A percentile compares a stretch with the other conserved stretches of the same genome.
phyloP scores from a whole-genome alignment of 1,140 invertebrate genomes.

The Brachionus manjavacas region DNA sequence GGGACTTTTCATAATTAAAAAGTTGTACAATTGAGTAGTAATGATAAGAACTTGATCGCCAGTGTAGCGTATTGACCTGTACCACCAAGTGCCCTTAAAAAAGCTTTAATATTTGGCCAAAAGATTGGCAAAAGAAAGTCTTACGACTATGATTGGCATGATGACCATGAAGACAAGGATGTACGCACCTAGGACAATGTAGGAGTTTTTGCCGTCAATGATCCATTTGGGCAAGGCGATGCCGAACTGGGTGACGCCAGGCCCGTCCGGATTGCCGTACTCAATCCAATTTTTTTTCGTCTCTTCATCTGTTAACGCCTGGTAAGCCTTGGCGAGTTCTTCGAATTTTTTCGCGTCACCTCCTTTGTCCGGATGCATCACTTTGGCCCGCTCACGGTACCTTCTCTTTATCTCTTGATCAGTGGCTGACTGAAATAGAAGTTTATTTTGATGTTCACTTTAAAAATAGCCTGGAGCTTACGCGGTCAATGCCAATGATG shows the following conservation, averaged over 20 bases:
- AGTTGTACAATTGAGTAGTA: slow-evolving; percentile 87
- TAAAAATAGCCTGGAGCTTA: background rate
- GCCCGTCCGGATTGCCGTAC: slow-evolving; percentile 98
- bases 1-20: slow-evolving; percentile 39
- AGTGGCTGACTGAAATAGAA: slow-evolving; percentile 67
- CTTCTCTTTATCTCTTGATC: slow-evolving; percentile 86
- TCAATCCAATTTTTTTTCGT: slow-evolving; percentile 94
- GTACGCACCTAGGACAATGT: slow-evolving; percentile 93
- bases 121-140: slow-evolving; percentile 43
- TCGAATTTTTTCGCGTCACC: slow-evolving; percentile 94
- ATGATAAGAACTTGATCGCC: slow-evolving; percentile 89
- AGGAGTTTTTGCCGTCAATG: slow-evolving; percentile 97
- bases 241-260: slow-evolving; percentile 74
- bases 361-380: slow-evolving; percentile 93
- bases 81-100: slow-evolving; percentile 88
- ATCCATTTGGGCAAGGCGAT: slow-evolving; percentile 99
- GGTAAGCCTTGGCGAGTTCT: slow-evolving; percentile 90
- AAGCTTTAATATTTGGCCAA: background rate
- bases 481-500: slow-evolving; percentile 76
- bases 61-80: slow-evolving; percentile 89
- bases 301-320: slow-evolving; percentile 85
- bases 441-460: background rate
- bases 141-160: slow-evolving; percentile 76
- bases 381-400: slow-evolving; percentile 84
- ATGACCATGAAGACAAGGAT: slow-evolving; percentile 95